Conservation (phyloP, 1,140 invertebrate genomes). For the Neodiprion virginianus region DNA sequence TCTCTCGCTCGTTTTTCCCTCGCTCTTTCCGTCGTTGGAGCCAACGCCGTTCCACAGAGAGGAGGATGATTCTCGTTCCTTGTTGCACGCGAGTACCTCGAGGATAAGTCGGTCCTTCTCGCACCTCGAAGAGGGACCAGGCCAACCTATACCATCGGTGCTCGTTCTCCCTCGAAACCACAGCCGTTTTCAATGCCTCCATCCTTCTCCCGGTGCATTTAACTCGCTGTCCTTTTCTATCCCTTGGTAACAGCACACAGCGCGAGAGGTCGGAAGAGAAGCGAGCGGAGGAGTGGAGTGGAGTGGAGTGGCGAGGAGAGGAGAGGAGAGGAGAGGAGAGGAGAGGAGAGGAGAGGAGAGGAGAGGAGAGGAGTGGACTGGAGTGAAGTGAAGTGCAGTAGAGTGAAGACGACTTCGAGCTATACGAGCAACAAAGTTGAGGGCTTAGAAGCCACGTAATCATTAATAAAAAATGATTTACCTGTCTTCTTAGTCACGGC, state of each 20-base stretch:
- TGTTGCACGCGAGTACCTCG: neutral
- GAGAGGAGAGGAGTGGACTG: too few species aligned
- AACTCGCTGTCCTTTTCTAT: neutral
- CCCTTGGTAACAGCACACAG: neutral
- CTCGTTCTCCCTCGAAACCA: neutral
- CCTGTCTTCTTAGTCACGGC: conserved; percentile 1
- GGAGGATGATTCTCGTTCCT: neutral
- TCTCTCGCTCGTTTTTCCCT: too few species aligned
- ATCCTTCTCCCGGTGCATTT: conserved; percentile 1
- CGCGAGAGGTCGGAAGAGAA: neutral
- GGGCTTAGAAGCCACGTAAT: neutral
- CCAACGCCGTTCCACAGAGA: neutral
- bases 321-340: too few species aligned
- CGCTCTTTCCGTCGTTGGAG: neutral
- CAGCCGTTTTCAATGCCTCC: neutral
- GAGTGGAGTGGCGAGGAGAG: too few species aligned
- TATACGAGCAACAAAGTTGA: neutral
- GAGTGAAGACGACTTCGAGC: neutral
- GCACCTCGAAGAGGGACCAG: neutral
- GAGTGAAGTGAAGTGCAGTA: too few species aligned
- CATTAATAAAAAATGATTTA: conserved; percentile 4
- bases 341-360: too few species aligned
- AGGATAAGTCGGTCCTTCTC: neutral
- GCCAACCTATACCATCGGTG: neutral
- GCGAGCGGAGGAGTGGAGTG: too few species aligned